Evolutionary conservation across 2,888 invertebrate species (phyloP).

Genomic region (Drosophila diplacantha): DNA sequence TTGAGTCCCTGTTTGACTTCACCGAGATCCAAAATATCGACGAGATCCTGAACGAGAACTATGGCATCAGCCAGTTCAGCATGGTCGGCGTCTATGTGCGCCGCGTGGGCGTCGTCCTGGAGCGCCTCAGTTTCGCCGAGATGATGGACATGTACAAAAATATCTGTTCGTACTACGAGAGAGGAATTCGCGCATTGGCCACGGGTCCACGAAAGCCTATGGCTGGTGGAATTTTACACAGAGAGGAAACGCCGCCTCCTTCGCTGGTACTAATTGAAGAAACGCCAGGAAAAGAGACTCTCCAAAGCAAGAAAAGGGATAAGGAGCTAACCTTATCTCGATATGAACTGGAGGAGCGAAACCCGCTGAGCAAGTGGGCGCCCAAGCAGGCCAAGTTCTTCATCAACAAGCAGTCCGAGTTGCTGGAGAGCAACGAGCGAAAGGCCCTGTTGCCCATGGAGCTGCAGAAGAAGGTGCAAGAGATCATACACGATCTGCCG

Average conservation of each 20-base stretch:
- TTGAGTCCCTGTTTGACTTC: conserved; percentile 83
- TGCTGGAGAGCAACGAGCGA: conserved; percentile 88
- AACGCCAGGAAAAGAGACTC: conserved; percentile 1
- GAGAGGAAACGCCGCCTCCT: conserved; percentile 42
- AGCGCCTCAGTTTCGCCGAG: conserved; percentile 90
- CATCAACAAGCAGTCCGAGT: conserved; percentile 90
- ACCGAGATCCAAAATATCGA: conserved; percentile 82
- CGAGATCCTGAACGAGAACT: conserved; percentile 80
- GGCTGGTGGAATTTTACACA: conserved; percentile 54
- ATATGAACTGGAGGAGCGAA: conserved; percentile 44
- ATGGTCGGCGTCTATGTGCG: conserved; percentile 87
- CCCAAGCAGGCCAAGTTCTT: conserved; percentile 93
- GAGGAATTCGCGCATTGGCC: conserved; percentile 69
- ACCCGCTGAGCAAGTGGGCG: conserved; percentile 85
- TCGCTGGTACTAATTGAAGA: neutral
- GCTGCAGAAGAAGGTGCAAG: conserved; percentile 81
- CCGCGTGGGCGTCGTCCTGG: conserved; percentile 88
- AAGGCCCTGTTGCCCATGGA: conserved; percentile 87
- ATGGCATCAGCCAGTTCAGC: conserved; percentile 76
- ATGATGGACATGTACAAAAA: conserved; percentile 86
- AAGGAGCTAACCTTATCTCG: neutral
- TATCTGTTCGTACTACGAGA: conserved; percentile 84
- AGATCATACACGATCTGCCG: conserved; percentile 77
- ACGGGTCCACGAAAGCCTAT: conserved; percentile 50
- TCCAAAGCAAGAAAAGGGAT: conserved; percentile 27